These are phyloP conservation scores for Cynopterus sphinx DNA, from an alignment of 2,797 vertebrate genomes.

Conservation along the genomic window DNA sequence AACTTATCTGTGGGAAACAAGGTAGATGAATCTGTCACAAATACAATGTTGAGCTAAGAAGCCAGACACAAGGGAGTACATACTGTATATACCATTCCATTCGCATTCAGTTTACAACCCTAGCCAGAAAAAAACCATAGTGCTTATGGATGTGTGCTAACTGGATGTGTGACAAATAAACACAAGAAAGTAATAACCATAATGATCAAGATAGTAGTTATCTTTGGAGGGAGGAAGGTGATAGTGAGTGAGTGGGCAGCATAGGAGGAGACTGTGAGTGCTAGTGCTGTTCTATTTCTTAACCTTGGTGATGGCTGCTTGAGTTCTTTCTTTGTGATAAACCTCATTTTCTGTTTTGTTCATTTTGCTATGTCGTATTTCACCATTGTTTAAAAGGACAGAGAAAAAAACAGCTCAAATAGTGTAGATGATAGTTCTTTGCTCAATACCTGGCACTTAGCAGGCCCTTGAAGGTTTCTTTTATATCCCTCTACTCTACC, in stretches of 20 bases:
- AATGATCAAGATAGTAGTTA: not conserved
- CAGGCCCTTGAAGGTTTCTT: not conserved
- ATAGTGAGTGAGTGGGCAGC: not conserved
- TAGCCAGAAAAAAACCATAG: not conserved
- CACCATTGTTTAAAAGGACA: not conserved
- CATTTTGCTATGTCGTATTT: not conserved
- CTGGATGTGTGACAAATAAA: not conserved
- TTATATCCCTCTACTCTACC: not conserved
- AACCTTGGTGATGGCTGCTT: not conserved
- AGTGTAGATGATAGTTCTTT: not conserved
- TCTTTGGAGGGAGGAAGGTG: not conserved
- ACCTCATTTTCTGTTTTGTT: not conserved
- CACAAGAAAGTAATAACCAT: not conserved
- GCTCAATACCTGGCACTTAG: not conserved
- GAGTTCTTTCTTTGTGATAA: not conserved
- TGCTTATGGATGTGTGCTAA: not conserved
- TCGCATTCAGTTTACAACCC: not conserved
- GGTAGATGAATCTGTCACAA: not conserved
- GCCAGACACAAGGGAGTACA: not conserved
- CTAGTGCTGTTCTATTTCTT: not conserved
- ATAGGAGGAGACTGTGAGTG: too few relatives aligned
- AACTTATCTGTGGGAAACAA: not conserved
- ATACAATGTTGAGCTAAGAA: not conserved
- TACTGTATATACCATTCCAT: not conserved
- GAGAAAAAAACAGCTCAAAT: not conserved